Evolutionary conservation across 2,888 invertebrate genomes (phyloP).

Genomic region (Hesperia comma): DNA sequence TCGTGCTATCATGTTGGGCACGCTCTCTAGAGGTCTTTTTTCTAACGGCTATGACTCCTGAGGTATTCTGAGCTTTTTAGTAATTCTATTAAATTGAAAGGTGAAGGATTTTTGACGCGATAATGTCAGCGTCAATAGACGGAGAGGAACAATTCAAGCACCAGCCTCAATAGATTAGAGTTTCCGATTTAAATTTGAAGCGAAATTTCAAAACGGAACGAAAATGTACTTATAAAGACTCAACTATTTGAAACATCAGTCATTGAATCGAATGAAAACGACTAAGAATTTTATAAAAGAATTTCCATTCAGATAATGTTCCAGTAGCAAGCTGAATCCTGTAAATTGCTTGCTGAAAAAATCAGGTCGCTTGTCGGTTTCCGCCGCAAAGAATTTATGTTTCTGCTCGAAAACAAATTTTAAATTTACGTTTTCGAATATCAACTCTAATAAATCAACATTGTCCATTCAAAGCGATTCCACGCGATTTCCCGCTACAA

Average conservation of each 20-base stretch:
- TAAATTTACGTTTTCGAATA: conserved; percentile 44
- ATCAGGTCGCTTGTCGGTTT: conserved; percentile 36
- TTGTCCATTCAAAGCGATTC: conserved; percentile 53
- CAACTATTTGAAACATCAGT: neutral
- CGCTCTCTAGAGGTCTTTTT: no score
- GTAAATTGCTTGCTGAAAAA: conserved; percentile 40
- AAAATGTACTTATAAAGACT: neutral
- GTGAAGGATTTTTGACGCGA: no score
- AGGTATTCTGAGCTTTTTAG: no score
- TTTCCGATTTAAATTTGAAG: neutral
- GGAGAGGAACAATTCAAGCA: no score
- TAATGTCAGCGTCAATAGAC: no score
- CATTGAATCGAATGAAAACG: conserved; percentile 15
- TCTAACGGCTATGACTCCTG: no score
- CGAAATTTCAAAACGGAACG: neutral
- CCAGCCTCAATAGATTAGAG: neutral
- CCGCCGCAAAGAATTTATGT: conserved; percentile 46
- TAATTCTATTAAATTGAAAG: no score
- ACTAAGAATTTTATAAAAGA: conserved; percentile 7
- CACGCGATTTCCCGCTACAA: conserved; percentile 53
- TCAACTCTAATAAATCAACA: conserved; percentile 53
- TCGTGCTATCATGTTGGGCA: no score
- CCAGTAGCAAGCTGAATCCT: conserved; percentile 19
- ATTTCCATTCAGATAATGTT: conserved; percentile 42
- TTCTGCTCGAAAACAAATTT: conserved; percentile 42